Base-by-base conservation (phyloP, 2,888 invertebrate species). In the Carpatolechia fugitivella region DNA sequence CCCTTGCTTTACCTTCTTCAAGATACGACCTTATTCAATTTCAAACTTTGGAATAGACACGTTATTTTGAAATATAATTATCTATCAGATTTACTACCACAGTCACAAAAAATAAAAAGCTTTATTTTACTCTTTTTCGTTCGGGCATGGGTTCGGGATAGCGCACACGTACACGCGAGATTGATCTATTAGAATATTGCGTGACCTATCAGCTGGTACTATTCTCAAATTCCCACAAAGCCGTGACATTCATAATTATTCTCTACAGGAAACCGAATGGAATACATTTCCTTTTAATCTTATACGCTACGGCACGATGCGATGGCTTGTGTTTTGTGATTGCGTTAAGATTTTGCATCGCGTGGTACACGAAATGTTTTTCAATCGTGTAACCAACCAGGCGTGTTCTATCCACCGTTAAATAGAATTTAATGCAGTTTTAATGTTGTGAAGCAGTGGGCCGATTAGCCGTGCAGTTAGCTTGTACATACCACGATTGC, bases 351-450 rank as follows among this genome's bases (percentile, higher is more conserved):
- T 64, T 74, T 76, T 74, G 66, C 71, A 66, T 74, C 57, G 74
- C 74, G 74, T 75, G 76, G 69, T 72, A 61, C 76, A 80, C 74
- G 74, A 73, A 72, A 65, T 54, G 68, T 76, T 76, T 79, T 80
- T 78, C 78, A 80, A 80, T 82, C 79, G 78, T 76, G 75, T 74
- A 81, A 78, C 74, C 69, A 73, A 78, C 74, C 69, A 73, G 75
- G 66, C 74, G 69, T 72, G 73, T 71, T 78, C 72, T 76, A 76
- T 77, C 65, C 66, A 71, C 68, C 70, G 78, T 76, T 82, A 81
- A 86, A 85, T 82, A 78, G 74, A 81, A 78, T 82, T 81, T 85
- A 84, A 87, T 86, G 84, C 78, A 78, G 70, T 83, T 86, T 86
- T 85, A 85, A 86, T 87, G 83, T 74, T 76, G 73, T 73, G 75